A percentile compares a stretch with the other conserved stretches of the same genome.
These are phyloP conservation scores for Dryobotodes eremita DNA, from an alignment of 2,888 invertebrate genomes.

Conservation along the genomic window DNA sequence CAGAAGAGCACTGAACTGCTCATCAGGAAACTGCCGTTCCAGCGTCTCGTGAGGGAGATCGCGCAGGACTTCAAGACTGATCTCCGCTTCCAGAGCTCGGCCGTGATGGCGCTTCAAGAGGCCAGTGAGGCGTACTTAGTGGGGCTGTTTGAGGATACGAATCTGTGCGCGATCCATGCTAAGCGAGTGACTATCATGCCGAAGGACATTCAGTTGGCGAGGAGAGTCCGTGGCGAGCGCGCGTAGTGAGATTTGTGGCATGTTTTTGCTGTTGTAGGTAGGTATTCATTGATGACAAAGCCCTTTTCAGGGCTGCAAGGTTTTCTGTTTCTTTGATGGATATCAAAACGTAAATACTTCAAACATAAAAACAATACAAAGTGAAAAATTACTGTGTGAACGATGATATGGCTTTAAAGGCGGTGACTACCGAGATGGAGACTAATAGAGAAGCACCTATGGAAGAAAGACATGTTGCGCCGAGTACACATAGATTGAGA, in stretches of 20 bases:
- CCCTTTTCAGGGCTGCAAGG: conserved; percentile 86
- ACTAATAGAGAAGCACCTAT: no score
- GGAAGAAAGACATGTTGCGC: no score
- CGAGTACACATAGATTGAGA: no score
- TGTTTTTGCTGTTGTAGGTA: background rate
- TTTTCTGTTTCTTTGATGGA: conserved; percentile 49
- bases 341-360: conserved; percentile 38
- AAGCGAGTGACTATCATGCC: conserved; percentile 87
- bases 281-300: conserved; percentile 82
- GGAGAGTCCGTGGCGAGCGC: conserved; percentile 83
- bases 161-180: conserved; percentile 94
- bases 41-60: conserved; percentile 93
- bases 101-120: conserved; percentile 93
- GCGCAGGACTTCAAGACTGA: conserved; percentile 94
- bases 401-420: no score
- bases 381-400: no score
- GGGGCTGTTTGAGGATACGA: conserved; percentile 94
- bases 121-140: conserved; percentile 92
- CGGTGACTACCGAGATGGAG: no score
- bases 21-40: conserved; percentile 94
- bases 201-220: conserved; percentile 83
- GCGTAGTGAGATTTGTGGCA: conserved; percentile 65
- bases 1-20: conserved; percentile 94
- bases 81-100: conserved; percentile 93
- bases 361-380: no score